Conservation (phyloP, 2,888 invertebrate species). For the Tinea pellionella region DNA sequence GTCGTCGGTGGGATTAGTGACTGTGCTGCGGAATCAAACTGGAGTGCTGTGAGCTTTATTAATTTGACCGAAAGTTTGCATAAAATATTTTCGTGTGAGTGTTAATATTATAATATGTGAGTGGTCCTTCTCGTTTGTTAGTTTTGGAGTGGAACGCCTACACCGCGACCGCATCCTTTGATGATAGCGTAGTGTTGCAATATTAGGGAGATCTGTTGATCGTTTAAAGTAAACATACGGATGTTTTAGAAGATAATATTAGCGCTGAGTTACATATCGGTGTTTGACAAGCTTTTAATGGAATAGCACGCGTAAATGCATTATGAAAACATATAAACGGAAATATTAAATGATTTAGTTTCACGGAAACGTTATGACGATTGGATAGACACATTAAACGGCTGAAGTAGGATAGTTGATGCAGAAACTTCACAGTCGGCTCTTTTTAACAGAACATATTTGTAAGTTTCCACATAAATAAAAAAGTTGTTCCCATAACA, state of each 20-base stretch:
- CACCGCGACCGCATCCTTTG: conserved; percentile 26
- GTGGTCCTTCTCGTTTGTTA: conserved; percentile 40
- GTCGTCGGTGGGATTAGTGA: conserved; percentile 28
- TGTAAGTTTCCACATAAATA: not conserved
- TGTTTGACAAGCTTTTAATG: conserved; percentile 45
- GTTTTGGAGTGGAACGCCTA: conserved; percentile 23
- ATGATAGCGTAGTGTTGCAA: conserved; percentile 34
- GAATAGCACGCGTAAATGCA: conserved; percentile 30
- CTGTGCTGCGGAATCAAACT: conserved; percentile 39
- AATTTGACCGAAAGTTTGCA: conserved; percentile 21
- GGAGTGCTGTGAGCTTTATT: conserved; percentile 24
- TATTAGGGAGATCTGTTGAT: conserved; percentile 43
- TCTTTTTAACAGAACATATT: not conserved
- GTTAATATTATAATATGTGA: conserved; percentile 25
- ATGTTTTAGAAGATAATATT: conserved; percentile 42
- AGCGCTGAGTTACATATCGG: conserved; percentile 32
- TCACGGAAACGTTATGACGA: conserved; percentile 38
- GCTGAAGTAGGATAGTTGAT: conserved; percentile 6
- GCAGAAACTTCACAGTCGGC: not conserved
- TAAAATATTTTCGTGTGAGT: conserved; percentile 30
- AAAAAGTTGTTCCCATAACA: not conserved
- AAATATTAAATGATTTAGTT: conserved; percentile 52
- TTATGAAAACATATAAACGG: conserved; percentile 39
- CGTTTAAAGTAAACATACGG: conserved; percentile 54
- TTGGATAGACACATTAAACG: conserved; percentile 23